Evolutionary conservation across 2,797 vertebrate species (phyloP), one percentile per base, ranked within the genome.

Genomic region (Ispidina picta): DNA sequence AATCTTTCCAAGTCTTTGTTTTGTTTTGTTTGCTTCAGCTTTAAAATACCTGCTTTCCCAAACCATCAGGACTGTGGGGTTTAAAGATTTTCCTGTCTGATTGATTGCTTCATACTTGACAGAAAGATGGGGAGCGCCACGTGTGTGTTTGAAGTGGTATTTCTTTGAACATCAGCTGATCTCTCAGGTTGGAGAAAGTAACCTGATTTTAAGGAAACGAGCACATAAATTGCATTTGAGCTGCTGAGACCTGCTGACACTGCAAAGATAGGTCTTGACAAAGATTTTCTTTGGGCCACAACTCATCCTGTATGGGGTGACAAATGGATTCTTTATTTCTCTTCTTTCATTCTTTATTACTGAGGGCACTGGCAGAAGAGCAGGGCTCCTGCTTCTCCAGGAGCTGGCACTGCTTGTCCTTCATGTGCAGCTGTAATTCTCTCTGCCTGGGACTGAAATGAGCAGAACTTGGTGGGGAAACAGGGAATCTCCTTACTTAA

Each of bases 181-280:
- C 60, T 92, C 75, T 70, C 68, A 68, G 88, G 74, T 90, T 94
- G 69, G 86, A 91, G 74, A 71, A 80, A 54, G 84, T 86, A 93
- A 91, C 62, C 65, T 74, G 79, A 89, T 93, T 95, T 92, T 76
- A 80, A 55, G 86, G 86, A 85, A 96, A 71, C 74, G 68, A 56
- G 65, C 71, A 69, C 83, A 90, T 83, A 93, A 92, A 96, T 92
- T 81, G 51, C 44, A 86, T 81, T 72, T 6, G 5, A 62, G 73
- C 90, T 83, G 76, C 55, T 35, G 20, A 65, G 75, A 70, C 72
- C 64, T 93, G 77, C 94, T 95, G 94, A 93, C 64, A 69, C 43
- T 0, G 5, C 82, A 88, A 81, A 88, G 75, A 92, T 54, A 71
- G 79, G 87, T 83, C 93, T 83, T 86, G 81, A 85, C 70, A 74